Conservation (phyloP, 2,888 invertebrate genomes). For the Standfussiana lucernea region DNA sequence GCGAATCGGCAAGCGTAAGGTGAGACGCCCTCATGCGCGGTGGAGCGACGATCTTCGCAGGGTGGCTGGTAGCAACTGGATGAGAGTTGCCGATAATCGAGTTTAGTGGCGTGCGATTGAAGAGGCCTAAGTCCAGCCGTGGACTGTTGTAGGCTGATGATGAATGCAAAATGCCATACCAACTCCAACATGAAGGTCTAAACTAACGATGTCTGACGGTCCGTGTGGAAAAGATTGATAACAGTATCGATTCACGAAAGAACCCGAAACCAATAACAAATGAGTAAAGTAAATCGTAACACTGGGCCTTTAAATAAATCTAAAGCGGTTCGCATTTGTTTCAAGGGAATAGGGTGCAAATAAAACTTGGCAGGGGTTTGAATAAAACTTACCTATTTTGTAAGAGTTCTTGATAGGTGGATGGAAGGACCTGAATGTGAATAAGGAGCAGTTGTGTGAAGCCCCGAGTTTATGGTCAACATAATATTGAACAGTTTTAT, state of each 20-base stretch:
- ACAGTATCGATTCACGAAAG: slow-evolving; percentile 34
- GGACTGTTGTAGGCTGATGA: no score
- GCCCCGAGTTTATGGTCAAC: background rate
- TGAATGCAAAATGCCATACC: background rate
- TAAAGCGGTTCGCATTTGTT: slow-evolving; percentile 60
- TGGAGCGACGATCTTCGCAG: no score
- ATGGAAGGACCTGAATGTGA: background rate
- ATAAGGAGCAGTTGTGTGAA: background rate
- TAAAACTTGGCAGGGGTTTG: slow-evolving; percentile 36
- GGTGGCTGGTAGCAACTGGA: no score
- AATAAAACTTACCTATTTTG: slow-evolving; percentile 33
- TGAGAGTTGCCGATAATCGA: no score
- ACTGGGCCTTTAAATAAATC: slow-evolving; percentile 58
- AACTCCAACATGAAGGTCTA: background rate
- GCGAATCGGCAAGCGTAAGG: no score
- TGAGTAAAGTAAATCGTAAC: slow-evolving; percentile 39
- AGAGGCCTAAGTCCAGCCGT: no score
- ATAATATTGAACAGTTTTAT: no score
- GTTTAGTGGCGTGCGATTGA: no score
- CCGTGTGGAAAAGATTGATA: slow-evolving; percentile 14
- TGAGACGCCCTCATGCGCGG: no score
- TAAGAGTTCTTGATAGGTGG: slow-evolving; percentile 21
- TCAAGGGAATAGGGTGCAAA: slow-evolving; percentile 36
- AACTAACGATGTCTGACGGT: background rate
- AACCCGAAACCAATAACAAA: slow-evolving; percentile 53